phyloP scores from a whole-genome alignment of 2,113 vertebrate species.

The Microcebus ravelobensis region DNA sequence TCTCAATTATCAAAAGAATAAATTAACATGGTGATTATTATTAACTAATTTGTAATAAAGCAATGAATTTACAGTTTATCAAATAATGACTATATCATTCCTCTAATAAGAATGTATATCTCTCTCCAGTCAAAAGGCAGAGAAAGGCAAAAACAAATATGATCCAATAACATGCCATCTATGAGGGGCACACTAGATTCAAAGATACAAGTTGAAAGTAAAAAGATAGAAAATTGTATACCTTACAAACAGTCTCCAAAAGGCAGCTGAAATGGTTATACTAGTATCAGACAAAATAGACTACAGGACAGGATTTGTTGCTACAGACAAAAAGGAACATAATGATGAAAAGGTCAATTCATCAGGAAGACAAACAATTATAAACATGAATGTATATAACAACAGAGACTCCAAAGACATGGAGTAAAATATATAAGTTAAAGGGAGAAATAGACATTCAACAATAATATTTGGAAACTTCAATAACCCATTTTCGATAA shows the following conservation, averaged over 20 bases:
- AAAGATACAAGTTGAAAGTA: background rate
- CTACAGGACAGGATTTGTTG: background rate
- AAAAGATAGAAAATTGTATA: background rate
- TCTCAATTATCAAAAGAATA: slow-evolving; percentile 17
- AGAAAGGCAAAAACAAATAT: background rate
- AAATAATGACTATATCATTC: background rate
- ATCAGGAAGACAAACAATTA: background rate
- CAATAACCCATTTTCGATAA: background rate
- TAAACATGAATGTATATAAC: background rate
- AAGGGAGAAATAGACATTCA: background rate
- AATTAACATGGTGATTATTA: background rate
- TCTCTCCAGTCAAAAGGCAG: background rate
- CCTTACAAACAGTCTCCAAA: background rate
- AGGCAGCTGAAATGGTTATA: background rate
- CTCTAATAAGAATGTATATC: background rate
- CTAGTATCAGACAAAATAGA: background rate
- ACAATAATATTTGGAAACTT: background rate
- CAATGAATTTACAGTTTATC: background rate
- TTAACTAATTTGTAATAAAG: slow-evolving; percentile 22
- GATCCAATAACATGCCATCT: background rate
- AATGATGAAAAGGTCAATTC: background rate
- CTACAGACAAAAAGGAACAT: background rate
- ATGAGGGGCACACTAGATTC: background rate
- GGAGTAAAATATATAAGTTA: background rate
- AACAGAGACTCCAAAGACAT: background rate